A percentile compares a stretch with the other conserved stretches of the same genome.
These are phyloP conservation scores for Falco punctatus DNA, from an alignment of 2,113 vertebrate species.

Conservation along the genomic window DNA sequence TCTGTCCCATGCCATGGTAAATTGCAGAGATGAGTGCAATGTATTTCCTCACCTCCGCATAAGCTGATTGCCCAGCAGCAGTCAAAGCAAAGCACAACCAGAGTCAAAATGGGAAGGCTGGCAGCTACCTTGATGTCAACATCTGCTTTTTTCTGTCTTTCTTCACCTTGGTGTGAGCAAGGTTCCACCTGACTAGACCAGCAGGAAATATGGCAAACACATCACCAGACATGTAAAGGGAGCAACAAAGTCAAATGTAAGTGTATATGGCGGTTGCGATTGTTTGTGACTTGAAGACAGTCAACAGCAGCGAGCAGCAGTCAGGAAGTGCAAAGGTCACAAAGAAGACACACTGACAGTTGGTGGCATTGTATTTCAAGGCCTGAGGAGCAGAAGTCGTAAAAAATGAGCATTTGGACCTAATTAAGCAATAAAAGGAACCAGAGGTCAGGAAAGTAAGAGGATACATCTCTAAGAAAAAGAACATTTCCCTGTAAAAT, in stretches of 20 bases:
- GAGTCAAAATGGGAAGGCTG: neutral
- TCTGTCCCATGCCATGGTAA: neutral
- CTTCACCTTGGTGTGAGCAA: neutral
- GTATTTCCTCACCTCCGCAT: neutral
- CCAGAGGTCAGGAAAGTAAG: neutral
- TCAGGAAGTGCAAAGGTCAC: slow-evolving; percentile 62
- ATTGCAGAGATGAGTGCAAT: neutral
- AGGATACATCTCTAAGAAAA: slow-evolving; percentile 24
- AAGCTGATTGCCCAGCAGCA: neutral
- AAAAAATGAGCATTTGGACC: slow-evolving; percentile 64
- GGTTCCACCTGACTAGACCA: neutral
- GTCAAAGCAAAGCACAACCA: neutral
- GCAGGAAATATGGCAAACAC: slow-evolving; percentile 8
- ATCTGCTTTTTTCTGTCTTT: neutral
- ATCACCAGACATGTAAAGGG: slow-evolving; percentile 4
- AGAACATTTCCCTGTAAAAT: slow-evolving; percentile 1
- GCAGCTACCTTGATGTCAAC: neutral
- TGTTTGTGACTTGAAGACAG: slow-evolving; percentile 65
- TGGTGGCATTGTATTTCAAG: slow-evolving; percentile 61
- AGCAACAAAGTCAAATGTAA: slow-evolving; percentile 66
- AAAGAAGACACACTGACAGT: slow-evolving; percentile 12
- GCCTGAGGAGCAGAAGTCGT: slow-evolving; percentile 7
- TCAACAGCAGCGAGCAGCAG: slow-evolving; percentile 37
- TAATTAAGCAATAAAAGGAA: slow-evolving; percentile 57
- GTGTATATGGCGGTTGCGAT: slow-evolving; percentile 63